A percentile compares a stretch with the other conserved stretches of the same genome.
Conservation (phyloP, 2,888 invertebrate species). For the Celastrina argiolus region DNA sequence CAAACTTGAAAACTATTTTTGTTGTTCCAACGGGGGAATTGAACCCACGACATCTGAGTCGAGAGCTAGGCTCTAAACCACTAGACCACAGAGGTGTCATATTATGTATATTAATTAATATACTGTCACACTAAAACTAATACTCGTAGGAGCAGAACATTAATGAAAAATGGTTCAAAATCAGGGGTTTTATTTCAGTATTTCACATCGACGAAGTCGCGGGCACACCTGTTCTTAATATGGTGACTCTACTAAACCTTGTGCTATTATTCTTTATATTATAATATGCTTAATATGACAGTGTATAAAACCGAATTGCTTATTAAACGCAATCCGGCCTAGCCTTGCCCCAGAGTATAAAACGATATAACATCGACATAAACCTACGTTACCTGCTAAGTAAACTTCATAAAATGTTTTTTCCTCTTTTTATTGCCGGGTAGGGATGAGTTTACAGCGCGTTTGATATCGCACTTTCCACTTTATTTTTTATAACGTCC, state of each 20-base stretch:
- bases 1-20: no score
- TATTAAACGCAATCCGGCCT: conserved; percentile 16
- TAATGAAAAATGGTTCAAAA: no score
- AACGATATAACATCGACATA: conserved; percentile 17
- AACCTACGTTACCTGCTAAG: conserved; percentile 16
- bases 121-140: no score
- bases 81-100: no score
- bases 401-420: conserved; percentile 18
- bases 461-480: conserved; percentile 4
- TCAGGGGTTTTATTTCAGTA: no score
- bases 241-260: neutral
- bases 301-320: conserved; percentile 14
- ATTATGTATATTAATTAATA: no score
- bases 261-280: neutral
- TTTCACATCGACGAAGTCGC: no score
- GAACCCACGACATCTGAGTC: no score
- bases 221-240: neutral
- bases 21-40: no score
- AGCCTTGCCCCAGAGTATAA: conserved; percentile 13
- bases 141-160: no score
- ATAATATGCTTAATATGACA: neutral
- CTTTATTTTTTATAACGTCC: neutral
- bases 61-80: no score
- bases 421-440: conserved; percentile 11
- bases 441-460: conserved; percentile 16